Percentiles rank a stretch among this genome's conserved stretches.
Conservation (phyloP, 53 echinoderm and acorn worm genomes). For the Zoroaster sp. region DNA sequence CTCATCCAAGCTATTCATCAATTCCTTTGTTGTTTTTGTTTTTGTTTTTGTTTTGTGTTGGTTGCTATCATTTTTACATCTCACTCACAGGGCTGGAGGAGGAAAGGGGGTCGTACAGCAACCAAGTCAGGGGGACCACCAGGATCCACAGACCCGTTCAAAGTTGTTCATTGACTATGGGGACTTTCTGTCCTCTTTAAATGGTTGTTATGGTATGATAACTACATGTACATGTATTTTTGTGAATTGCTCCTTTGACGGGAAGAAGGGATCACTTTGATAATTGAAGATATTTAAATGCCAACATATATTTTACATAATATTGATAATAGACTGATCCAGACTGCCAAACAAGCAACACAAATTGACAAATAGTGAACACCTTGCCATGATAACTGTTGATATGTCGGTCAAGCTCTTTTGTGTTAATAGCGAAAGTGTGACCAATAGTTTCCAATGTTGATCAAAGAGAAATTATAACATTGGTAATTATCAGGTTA, state of each 20-base stretch:
- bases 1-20: not conserved
- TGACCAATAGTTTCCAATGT: no score
- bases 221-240: not conserved
- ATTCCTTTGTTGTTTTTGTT: not conserved
- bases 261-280: no score
- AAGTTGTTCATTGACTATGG: conserved; percentile 86
- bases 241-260: not conserved
- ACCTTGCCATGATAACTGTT: no score
- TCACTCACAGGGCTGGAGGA: conserved; percentile 80
- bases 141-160: conserved; percentile 67
- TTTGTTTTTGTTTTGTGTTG: not conserved
- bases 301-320: no score
- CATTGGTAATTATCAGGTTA: no score
- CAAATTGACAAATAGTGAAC: not conserved
- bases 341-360: not conserved
- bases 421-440: no score
- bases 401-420: no score
- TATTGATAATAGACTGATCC: no score
- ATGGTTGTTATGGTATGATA: conserved; percentile 84
- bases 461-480: no score
- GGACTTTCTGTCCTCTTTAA: conserved; percentile 84
- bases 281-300: no score
- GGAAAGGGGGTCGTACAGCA: conserved; percentile 83
- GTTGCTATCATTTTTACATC: conserved; percentile 12
- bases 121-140: conserved; percentile 57